phyloP scores from a whole-genome alignment of 2,888 invertebrate species.

The Prosopocoilus inquinatus region DNA sequence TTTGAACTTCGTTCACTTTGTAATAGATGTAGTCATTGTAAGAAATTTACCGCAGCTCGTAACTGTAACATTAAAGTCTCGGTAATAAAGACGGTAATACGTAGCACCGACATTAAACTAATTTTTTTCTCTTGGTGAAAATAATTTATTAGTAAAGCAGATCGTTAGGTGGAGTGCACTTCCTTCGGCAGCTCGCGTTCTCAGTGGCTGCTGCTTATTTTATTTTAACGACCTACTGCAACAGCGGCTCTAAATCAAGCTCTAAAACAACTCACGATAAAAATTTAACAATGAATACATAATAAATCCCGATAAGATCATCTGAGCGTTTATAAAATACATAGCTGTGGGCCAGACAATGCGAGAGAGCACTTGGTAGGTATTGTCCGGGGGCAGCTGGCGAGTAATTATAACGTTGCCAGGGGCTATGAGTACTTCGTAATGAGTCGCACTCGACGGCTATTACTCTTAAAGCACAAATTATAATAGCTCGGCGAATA shows the following conservation, averaged over 20 bases:
- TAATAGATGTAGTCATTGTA: too few relatives aligned
- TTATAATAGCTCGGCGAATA: constrained; percentile 22
- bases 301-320: constrained; percentile 39
- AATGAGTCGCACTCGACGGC: constrained; percentile 32
- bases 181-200: too few relatives aligned
- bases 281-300: constrained; percentile 32
- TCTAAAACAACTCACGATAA: constrained; percentile 25
- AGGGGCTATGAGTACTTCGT: constrained; percentile 25
- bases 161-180: too few relatives aligned
- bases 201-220: too few relatives aligned
- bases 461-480: constrained; percentile 28
- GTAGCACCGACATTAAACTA: too few relatives aligned
- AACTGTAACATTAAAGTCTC: too few relatives aligned
- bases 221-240: constrained; percentile 1
- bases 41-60: too few relatives aligned
- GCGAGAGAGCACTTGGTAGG: constrained; percentile 38
- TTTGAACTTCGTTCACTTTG: too few relatives aligned
- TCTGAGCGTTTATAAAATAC: constrained; percentile 39
- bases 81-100: too few relatives aligned
- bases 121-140: too few relatives aligned
- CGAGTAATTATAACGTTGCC: constrained; percentile 44
- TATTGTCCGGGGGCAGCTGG: constrained; percentile 44
- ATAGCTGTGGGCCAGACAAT: constrained; percentile 36
- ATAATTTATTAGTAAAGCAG: too few relatives aligned
- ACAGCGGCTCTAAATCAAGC: constrained; percentile 27